phyloP scores from a whole-genome alignment of 2,797 vertebrate species.

The Poecile montanus region DNA sequence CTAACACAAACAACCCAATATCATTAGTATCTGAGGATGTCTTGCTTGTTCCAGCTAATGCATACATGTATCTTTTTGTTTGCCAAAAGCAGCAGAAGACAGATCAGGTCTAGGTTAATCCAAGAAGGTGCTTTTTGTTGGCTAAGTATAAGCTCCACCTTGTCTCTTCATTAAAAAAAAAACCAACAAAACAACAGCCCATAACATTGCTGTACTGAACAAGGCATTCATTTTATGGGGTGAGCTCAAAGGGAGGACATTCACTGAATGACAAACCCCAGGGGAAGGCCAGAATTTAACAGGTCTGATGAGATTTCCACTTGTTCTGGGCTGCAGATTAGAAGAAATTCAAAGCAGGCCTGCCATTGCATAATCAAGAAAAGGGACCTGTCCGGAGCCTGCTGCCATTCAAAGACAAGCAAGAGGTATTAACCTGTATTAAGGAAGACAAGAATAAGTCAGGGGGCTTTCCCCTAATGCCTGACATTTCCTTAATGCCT shows the following conservation, averaged over 20 bases:
- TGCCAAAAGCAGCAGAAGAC: background rate
- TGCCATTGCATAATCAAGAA: background rate
- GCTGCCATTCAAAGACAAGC: background rate
- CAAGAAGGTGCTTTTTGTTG: background rate
- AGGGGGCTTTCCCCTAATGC: background rate
- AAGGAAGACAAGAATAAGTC: background rate
- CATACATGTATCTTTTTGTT: background rate
- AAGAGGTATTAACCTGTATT: background rate
- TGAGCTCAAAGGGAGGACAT: background rate
- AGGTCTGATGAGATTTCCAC: background rate
- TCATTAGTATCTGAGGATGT: background rate
- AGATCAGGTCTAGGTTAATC: background rate
- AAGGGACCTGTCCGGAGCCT: background rate
- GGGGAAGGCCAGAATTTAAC: background rate
- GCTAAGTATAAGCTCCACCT: background rate
- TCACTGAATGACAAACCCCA: background rate
- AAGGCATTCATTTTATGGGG: background rate
- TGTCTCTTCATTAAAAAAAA: background rate
- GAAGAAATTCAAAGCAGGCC: background rate
- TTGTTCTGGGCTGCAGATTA: background rate
- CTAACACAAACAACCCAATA: background rate
- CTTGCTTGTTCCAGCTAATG: background rate
- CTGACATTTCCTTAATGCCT: background rate
- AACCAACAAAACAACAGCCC: background rate
- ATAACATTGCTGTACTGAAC: background rate